phyloP scores from a whole-genome alignment of 2,888 invertebrate species.

The Ferdinandea cuprea region DNA sequence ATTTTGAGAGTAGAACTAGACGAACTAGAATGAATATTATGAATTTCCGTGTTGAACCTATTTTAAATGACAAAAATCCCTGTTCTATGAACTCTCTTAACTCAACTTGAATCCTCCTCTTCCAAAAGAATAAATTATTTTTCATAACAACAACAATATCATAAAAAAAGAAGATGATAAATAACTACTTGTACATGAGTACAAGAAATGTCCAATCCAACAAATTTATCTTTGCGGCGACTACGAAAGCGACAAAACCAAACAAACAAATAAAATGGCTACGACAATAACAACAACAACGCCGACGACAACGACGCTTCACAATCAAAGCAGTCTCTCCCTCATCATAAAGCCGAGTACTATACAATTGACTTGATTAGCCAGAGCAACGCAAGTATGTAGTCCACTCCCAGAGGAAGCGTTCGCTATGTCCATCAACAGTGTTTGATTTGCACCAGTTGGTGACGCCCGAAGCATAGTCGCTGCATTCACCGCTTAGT shows the following conservation, averaged over 20 bases:
- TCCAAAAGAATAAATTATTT: conserved; percentile 34
- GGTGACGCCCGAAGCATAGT: conserved; percentile 53
- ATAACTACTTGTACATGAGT: conserved; percentile 23
- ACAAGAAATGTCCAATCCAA: conserved; percentile 49
- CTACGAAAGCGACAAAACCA: conserved; percentile 27
- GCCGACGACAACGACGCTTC: conserved; percentile 50
- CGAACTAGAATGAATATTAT: too few species aligned
- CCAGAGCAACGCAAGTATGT: conserved; percentile 18
- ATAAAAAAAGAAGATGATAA: too few species aligned
- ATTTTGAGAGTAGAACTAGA: too few species aligned
- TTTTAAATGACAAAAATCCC: too few species aligned
- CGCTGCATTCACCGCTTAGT: conserved; percentile 19
- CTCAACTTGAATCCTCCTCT: conserved; percentile 24
- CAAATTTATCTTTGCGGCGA: conserved; percentile 45
- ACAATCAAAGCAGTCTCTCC: conserved; percentile 56
- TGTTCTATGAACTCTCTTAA: not conserved
- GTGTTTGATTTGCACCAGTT: conserved; percentile 69
- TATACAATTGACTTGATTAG: conserved; percentile 70
- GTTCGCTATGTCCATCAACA: conserved; percentile 46
- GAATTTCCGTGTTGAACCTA: too few species aligned
- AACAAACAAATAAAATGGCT: conserved; percentile 6
- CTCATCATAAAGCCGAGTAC: conserved; percentile 44
- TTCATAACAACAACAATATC: conserved; percentile 30
- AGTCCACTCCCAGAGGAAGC: conserved; percentile 58
- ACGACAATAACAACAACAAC: too few species aligned